Base-by-base conservation (phyloP, 2,888 invertebrate genomes). In the Ormyrus pomaceus region DNA sequence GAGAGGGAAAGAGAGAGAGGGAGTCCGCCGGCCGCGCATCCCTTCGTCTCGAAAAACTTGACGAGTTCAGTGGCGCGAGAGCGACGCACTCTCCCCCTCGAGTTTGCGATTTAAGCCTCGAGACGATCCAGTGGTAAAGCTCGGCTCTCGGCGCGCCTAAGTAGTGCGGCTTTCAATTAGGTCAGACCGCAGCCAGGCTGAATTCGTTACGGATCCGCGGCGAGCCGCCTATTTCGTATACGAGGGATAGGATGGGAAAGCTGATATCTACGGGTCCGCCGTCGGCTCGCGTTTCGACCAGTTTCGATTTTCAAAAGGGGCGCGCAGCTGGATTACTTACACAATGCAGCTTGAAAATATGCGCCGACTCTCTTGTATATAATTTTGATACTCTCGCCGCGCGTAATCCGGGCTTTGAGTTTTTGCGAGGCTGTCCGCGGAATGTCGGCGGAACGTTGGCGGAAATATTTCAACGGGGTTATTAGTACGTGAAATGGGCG, bases 91-190 rank as follows among this genome's bases (percentile, higher is more conserved):
- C 19, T 2, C 19, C 19, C 19, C 2, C 19, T 10, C 61, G 34
- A n/a, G 34, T 34, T 59, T 59, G 19, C 34, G 53, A 51, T 61
- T 61, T 51, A 53, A 70, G 56, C 7, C 48, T 9, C n/a, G 19
- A 11, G 2, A 11, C 19, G 1, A 19, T 19, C 9, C 45, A 10
- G 59, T 45, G 11, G 1, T 10, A 56, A 59, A 34, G 55, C n/a
- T 10, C 19, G 13, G 51, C 34, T 34, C 19, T 13, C 53, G 9
- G n/a, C 65, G 59, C 70, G n/a, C n/a, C 8, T 61, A 79, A 76
- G 80, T 80, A 61, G 80, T 76, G 61, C 71, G 50, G 55, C 61
- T 71, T 80, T 76, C 71, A 75, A 71, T 80, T 76, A 71, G 74
- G 79, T 79, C 76, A 76, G 55, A 72, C 77, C 61, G 71, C 65